Base-by-base conservation (phyloP, 2,888 invertebrate genomes). In the Meteorus cinctellus region DNA sequence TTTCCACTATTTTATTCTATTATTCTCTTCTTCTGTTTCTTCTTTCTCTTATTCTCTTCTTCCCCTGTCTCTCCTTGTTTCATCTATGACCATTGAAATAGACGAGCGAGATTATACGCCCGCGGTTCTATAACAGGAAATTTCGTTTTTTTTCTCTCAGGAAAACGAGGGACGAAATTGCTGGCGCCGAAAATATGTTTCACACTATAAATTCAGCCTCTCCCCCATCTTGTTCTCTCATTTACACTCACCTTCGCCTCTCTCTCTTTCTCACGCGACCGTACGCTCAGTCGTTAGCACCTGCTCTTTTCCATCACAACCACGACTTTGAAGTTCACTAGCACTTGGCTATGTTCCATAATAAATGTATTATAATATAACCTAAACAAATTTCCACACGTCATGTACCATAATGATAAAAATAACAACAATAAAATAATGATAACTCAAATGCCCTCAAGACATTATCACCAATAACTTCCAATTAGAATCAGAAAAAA, bases 261-360 rank as follows among this genome's bases (percentile, higher is more conserved):
- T 45, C 45, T 48, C 4, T 41, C 14, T 48, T 16, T 29, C n/a
- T 24, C 27, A n/a, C n/a, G 48, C 16, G 31, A 48, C 14, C n/a
- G n/a, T 68, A 12, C 45, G 14, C 10, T 16, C 3, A n/a, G 84
- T 85, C 86, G 84, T 86, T 86, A 86, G 84, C 86, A 86, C 86
- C 86, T 86, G 86, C 86, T 84, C 83, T 83, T 79, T 82, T 82
- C 83, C 85, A 81, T 82, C 79, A 82, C 83, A 81, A 81, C 68
- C n/a, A 31, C 19, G 68, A 31, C 68, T 51, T 68, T 27, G 27
- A 29, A 29, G 68, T 51, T 68, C 24, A 51, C 48, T 29, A 29
- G 16, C 34, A 27, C 60, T 36, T 71, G n/a, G 51, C 31, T 55
- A 4, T n/a, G 8, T 41, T 34, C 34, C 31, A 27, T 29, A n/a